Base-by-base conservation (phyloP, 2,113 vertebrate species). In the Centrocercus urophasianus region DNA sequence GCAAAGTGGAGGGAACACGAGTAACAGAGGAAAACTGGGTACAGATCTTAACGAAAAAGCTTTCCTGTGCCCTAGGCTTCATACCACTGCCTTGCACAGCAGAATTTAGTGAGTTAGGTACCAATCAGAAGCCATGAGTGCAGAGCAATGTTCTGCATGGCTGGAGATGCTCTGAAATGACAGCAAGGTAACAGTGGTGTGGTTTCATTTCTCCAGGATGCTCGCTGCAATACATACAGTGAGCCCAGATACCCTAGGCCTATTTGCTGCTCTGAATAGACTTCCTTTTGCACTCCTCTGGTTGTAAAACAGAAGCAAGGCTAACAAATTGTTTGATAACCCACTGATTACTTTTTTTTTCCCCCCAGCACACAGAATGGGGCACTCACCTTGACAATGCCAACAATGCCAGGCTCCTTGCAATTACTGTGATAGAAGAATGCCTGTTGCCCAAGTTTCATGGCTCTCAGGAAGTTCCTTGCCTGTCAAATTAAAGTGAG, bases 371-470 rank as follows among this genome's bases (percentile, higher is more conserved):
- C 24, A 54, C 25, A 64, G 22, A 17, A 43, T 66, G 47, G 56
- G 10, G 30, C 6, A 16, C 98, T 97, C 57, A 99, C 99, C 98
- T 98, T 98, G 94, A 99, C 97, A 36, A 99, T 63, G 72, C 98
- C 99, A 52, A 98, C 99, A 1, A 99, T 98, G 43, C 99, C 99
- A 4, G 99, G 99, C 63, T 98, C 98, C 92, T 99, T 99, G 88
- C 99, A 99, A 98, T 99, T 99, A 84, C 99, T 99, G 96, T 99
- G 99, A 96, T 99, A 99, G 97, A 99, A 99, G 97, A 99, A 99
- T 13, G 98, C 99, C 89, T 97, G 83, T 73, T 99, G 98, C 17
- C 98, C 99, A 19, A 97, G 89, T 85, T 98, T 99, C 99, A 99
- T 99, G 92, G 98, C 98, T 91, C 98, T 98, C 97, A 99, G 98